phyloP scores from a whole-genome alignment of 1,140 invertebrate genomes.

The Leptonema lineaticorne region DNA sequence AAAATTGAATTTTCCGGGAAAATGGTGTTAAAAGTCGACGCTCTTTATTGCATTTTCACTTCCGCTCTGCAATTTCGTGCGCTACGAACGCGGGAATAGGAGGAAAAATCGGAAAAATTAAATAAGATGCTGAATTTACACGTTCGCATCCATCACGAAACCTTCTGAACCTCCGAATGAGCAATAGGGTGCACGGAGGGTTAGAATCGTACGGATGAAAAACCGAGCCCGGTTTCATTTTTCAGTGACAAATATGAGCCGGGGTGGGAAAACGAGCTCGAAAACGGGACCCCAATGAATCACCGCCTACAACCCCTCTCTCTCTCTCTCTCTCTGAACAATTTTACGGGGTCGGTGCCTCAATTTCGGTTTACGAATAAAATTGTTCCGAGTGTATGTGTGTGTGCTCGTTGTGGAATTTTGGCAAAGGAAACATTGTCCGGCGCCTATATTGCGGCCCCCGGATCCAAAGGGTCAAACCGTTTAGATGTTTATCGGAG shows the following conservation, averaged over 20 bases:
- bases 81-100: background rate
- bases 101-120: slow-evolving; percentile 20
- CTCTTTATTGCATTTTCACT: background rate
- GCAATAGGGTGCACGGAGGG: background rate
- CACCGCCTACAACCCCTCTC: background rate
- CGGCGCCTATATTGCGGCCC: background rate
- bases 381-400: too few relatives aligned
- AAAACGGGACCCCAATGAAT: slow-evolving; percentile 14
- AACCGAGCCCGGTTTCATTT: slow-evolving; percentile 26
- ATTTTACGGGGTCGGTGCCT: slow-evolving; percentile 17
- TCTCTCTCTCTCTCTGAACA: background rate
- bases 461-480: slow-evolving; percentile 3
- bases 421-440: slow-evolving; percentile 5
- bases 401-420: slow-evolving; percentile 11
- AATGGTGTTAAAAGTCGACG: background rate
- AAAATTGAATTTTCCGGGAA: too few relatives aligned
- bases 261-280: background rate
- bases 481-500: slow-evolving; percentile 7
- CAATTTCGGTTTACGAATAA: slow-evolving; percentile 27
- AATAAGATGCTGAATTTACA: slow-evolving; percentile 22
- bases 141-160: slow-evolving; percentile 10
- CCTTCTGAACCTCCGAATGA: too few relatives aligned
- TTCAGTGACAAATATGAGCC: slow-evolving; percentile 26
- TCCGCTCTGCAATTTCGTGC: too few relatives aligned
- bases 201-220: too few relatives aligned